Percentiles rank a stretch among this genome's conserved stretches.
Conservation (phyloP, 1,140 invertebrate genomes). For the Drosophila auraria region DNA sequence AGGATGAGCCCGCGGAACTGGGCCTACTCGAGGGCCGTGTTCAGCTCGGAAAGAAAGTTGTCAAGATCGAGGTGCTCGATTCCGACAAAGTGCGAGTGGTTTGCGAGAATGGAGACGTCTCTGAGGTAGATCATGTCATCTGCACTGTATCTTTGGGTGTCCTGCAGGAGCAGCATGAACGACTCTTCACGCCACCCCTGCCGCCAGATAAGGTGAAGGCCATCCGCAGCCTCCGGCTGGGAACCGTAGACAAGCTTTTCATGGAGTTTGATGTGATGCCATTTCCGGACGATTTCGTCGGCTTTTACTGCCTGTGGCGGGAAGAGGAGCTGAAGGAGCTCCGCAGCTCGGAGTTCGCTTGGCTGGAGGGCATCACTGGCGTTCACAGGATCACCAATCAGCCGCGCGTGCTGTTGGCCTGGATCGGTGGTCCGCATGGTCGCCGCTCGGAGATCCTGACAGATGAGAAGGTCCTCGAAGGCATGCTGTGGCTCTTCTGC, state of each 20-base stretch:
- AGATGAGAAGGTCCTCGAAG: constrained; percentile 78
- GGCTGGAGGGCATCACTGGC: constrained; percentile 88
- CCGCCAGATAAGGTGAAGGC: constrained; percentile 87
- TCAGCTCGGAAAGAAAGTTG: constrained; percentile 85
- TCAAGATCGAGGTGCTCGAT: constrained; percentile 83
- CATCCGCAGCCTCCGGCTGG: constrained; percentile 89
- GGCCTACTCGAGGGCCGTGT: constrained; percentile 44
- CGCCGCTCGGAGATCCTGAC: constrained; percentile 85
- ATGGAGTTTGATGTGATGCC: constrained; percentile 88
- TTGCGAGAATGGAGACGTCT: constrained; percentile 87
- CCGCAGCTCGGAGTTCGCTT: constrained; percentile 85
- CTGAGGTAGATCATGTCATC: constrained; percentile 88
- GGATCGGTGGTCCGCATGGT: constrained; percentile 86
- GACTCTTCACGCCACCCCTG: constrained; percentile 87
- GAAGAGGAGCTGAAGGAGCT: constrained; percentile 86
- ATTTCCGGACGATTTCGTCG: constrained; percentile 87
- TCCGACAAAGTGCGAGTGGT: constrained; percentile 71
- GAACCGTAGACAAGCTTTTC: constrained; percentile 91
- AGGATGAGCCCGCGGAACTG: constrained; percentile 78
- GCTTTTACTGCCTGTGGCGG: constrained; percentile 86
- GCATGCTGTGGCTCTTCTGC: constrained; percentile 83
- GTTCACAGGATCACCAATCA: constrained; percentile 88
- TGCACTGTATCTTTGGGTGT: constrained; percentile 90
- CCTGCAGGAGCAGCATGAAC: constrained; percentile 87
- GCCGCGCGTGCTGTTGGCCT: constrained; percentile 87